A percentile compares a stretch with the other conserved stretches of the same genome.
Conservation (phyloP, 2,888 invertebrate species). For the Dynastes maya region DNA sequence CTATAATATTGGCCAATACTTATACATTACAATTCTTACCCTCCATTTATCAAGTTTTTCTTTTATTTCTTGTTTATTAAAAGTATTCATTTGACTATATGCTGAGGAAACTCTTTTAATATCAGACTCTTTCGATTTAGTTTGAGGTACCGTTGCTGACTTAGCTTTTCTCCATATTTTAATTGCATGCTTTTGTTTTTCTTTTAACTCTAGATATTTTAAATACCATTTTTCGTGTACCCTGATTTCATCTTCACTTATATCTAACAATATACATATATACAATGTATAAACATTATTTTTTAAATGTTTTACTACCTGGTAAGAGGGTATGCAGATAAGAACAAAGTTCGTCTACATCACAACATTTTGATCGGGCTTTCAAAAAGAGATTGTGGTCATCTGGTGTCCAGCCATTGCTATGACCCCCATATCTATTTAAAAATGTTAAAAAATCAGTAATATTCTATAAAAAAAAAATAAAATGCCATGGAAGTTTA, state of each 20-base stretch:
- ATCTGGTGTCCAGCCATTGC: constrained; percentile 75
- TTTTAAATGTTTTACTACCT: constrained; percentile 57
- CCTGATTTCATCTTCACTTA: constrained; percentile 66
- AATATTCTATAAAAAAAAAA: constrained; percentile 70
- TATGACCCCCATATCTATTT: constrained; percentile 70
- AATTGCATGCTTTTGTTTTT: constrained; percentile 69
- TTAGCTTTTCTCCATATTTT: constrained; percentile 69
- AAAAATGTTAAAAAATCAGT: constrained; percentile 74
- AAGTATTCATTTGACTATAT: constrained; percentile 31
- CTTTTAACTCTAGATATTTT: constrained; percentile 69
- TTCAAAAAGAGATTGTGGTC: constrained; percentile 74
- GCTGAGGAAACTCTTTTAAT: constrained; percentile 32
- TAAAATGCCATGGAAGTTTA: constrained; percentile 51
- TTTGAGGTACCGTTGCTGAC: constrained; percentile 33
- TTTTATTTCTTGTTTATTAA: constrained; percentile 52
- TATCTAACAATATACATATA: constrained; percentile 60
- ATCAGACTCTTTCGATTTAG: constrained; percentile 4
- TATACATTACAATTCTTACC: constrained; percentile 48
- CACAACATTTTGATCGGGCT: constrained; percentile 63
- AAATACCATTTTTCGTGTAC: constrained; percentile 72
- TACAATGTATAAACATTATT: background rate
- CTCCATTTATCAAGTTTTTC: constrained; percentile 62
- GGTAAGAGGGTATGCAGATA: constrained; percentile 63
- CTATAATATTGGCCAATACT: no score
- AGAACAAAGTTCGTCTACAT: constrained; percentile 59